These are phyloP conservation scores for Daubentonia madagascariensis DNA, from an alignment of 2,113 vertebrate genomes.

Conservation along the genomic window DNA sequence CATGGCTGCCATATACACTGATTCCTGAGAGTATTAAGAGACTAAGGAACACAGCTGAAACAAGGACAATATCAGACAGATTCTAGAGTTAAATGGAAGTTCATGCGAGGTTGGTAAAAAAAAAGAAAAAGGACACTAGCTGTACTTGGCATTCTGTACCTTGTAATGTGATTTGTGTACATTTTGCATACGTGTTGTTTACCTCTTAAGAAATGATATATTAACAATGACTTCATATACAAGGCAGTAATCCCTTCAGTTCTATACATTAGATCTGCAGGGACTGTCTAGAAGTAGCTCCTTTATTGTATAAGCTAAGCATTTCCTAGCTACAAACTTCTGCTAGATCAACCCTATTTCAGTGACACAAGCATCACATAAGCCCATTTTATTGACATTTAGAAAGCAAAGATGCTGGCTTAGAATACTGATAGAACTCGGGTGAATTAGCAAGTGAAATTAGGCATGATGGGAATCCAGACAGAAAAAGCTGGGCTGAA, in stretches of 20 bases:
- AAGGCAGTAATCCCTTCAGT: background rate
- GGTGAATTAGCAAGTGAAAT: background rate
- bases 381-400: background rate
- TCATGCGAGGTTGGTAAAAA: background rate
- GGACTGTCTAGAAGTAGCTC: background rate
- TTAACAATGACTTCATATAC: background rate
- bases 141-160: background rate
- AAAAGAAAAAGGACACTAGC: background rate
- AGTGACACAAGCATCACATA: background rate
- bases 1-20: background rate
- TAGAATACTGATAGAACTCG: background rate
- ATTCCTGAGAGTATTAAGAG: background rate
- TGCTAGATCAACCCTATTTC: background rate
- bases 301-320: background rate
- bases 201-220: background rate
- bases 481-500: background rate
- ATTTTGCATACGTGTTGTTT: background rate
- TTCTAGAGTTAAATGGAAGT: background rate
- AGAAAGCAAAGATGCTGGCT: background rate
- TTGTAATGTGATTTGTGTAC: background rate
- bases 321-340: background rate
- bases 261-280: background rate
- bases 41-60: background rate
- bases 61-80: background rate
- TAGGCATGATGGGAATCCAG: background rate